Conservation (phyloP, 2,888 invertebrate species). For the Chymomyza caudatula region DNA sequence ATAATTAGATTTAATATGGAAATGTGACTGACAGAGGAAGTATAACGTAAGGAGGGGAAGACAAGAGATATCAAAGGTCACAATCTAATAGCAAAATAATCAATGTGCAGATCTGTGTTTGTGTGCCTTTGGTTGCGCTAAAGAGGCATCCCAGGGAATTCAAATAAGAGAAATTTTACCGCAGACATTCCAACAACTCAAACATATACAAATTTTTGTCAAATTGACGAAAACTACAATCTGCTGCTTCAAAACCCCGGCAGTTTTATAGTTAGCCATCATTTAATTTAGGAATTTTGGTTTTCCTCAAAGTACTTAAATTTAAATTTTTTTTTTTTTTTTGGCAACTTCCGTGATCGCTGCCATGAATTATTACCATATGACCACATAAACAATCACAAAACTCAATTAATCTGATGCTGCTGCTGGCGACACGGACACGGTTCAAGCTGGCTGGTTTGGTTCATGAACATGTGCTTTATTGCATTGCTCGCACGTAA, state of each 20-base stretch:
- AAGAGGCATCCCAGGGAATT: no score
- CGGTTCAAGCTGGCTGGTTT: not conserved
- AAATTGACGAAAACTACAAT: not conserved
- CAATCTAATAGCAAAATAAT: no score
- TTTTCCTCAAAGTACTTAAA: constrained; percentile 14
- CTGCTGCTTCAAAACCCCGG: not conserved
- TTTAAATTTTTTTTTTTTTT: constrained; percentile 14
- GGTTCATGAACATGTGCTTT: constrained; percentile 40
- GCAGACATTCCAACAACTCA: not conserved
- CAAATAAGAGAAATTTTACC: not conserved
- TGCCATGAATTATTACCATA: not conserved
- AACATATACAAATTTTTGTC: not conserved
- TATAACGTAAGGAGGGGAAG: no score
- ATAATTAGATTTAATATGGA: no score
- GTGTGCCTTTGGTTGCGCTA: no score
- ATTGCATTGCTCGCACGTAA: constrained; percentile 39
- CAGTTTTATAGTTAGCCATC: not conserved
- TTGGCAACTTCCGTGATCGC: not conserved
- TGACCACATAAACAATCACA: not conserved
- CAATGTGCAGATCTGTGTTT: no score
- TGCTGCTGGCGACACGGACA: not conserved
- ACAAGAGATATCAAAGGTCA: no score
- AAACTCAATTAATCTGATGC: constrained; percentile 56
- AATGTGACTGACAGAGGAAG: no score
- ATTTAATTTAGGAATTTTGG: constrained; percentile 26